Base-by-base conservation (phyloP, 2,797 vertebrate genomes). In the Tokudaia muenninki region DNA sequence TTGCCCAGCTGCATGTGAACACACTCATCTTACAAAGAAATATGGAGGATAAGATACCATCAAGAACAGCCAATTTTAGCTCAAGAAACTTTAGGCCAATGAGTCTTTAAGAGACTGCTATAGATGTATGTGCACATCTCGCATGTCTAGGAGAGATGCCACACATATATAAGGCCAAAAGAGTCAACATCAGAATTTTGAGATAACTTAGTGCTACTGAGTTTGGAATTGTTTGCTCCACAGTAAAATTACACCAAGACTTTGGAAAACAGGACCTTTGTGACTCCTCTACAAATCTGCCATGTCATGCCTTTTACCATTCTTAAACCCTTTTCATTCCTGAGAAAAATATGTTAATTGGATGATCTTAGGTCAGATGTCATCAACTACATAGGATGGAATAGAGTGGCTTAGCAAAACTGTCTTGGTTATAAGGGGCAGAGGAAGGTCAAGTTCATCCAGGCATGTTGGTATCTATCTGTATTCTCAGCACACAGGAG, bases 141-240 rank as follows among this genome's bases (percentile, higher is more conserved):
- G 67, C n/a, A 87, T 83, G 80, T 87, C 5, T 8, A 80, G 63
- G 26, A 96, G 13, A 90, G 74, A 78, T 29, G 8, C 17, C 63
- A 31, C 57, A 19, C 2, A 83, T 87, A 47, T 34, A 47, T 10
- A 31, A 72, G 44, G 17, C 16, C 75, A 95, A 92, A 57, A 67
- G 63, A 3, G 41, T 93, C 52, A 95, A 24, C 14, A 63, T 74
- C 26, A 93, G 61, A 96, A 79, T 90, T 78, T 83, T 91, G 75
- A 95, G 78, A 90, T 84, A 83, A 88, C 55, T 83, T 37, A 34
- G 55, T 92, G 44, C 10, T 50, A 57, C 9, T 74, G 31, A 37
- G 31, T 78, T 92, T 44, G 72, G 1, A 7, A 26, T 92, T 90
- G 79, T 87, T 92, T 77, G 61, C 83, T 82, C 63, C 2, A 77